phyloP scores from a whole-genome alignment of 1,140 invertebrate genomes.

The Spodoptera frugiperda region DNA sequence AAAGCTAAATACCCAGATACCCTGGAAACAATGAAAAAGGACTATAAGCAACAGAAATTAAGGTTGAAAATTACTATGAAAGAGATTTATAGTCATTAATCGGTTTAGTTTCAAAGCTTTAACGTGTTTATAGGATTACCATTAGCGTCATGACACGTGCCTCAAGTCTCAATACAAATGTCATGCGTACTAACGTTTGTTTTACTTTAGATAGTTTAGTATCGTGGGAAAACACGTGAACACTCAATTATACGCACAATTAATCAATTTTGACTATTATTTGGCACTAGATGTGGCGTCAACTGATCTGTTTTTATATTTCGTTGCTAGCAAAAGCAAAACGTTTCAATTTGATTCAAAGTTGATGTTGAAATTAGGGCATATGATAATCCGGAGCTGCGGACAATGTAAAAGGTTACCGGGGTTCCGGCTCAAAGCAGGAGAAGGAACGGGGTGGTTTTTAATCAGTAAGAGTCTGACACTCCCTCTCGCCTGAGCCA shows the following conservation, averaged over 20 bases:
- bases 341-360: not conserved
- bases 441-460: too few species aligned
- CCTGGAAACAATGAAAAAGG: conserved; percentile 85
- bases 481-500: too few species aligned
- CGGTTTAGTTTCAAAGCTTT: too few species aligned
- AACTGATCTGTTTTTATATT: not conserved
- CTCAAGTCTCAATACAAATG: not conserved
- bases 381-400: not conserved
- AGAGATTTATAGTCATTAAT: too few species aligned
- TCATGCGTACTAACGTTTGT: conserved; percentile 26
- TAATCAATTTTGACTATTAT: not conserved
- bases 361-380: not conserved
- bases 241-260: not conserved
- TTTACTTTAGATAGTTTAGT: conserved; percentile 10
- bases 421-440: too few species aligned
- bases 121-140: not conserved
- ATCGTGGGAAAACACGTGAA: conserved; percentile 15
- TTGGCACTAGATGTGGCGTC: conserved; percentile 6
- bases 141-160: conserved; percentile 5
- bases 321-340: too few species aligned
- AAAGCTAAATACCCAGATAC: conserved; percentile 94
- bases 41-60: not conserved
- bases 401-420: too few species aligned
- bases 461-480: too few species aligned
- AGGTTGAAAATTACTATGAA: not conserved